Evolutionary conservation across 2,113 vertebrate genomes (phyloP).

Genomic region (Oryctolagus cuniculus): DNA sequence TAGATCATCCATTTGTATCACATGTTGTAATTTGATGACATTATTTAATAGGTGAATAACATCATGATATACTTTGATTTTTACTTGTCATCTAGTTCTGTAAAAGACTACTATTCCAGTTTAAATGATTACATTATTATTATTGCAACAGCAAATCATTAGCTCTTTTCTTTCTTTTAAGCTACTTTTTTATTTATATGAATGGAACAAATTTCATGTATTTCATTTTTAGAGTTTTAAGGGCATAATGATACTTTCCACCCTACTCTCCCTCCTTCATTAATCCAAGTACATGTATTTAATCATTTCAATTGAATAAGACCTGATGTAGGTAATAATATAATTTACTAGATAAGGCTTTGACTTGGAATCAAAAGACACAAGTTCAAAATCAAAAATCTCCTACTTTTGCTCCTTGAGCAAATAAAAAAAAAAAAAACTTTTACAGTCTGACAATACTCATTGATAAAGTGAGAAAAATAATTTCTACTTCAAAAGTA

Average conservation of each 20-base stretch:
- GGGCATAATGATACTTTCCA: neutral
- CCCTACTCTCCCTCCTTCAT: too few species aligned
- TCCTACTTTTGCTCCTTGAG: neutral
- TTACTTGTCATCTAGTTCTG: neutral
- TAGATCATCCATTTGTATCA: neutral
- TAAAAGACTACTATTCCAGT: neutral
- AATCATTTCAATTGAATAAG: neutral
- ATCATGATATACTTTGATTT: neutral
- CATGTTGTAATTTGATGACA: neutral
- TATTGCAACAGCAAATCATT: neutral
- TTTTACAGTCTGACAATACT: neutral
- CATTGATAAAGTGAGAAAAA: neutral
- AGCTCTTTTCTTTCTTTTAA: neutral
- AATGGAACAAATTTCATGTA: neutral
- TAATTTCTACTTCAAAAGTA: neutral
- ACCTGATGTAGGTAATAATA: neutral
- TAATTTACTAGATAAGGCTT: neutral
- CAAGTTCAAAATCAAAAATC: neutral
- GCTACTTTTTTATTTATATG: too few species aligned
- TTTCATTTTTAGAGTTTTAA: neutral
- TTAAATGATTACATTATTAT: slow-evolving; percentile 25
- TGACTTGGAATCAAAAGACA: neutral
- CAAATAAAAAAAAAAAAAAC: too few species aligned
- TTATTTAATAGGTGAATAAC: neutral
- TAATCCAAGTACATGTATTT: too few species aligned